Evolutionary conservation across 2,113 vertebrate species (phyloP), one percentile per base, ranked within the genome.

Genomic region (Potamarius usumacintae): DNA sequence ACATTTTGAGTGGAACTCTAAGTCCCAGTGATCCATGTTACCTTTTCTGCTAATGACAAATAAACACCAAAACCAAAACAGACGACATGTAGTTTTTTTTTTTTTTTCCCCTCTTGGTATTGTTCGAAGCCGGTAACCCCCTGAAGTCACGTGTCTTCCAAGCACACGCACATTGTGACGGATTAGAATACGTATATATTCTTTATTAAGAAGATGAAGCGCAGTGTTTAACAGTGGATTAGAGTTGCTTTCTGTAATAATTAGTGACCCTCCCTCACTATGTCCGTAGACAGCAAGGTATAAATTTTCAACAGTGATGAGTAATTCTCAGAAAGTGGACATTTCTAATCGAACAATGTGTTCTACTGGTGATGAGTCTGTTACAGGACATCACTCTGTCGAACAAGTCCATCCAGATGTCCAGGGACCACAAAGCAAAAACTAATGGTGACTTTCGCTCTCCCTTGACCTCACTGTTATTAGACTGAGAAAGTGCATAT

Each of bases 401-500:
- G 77, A 86, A 90, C 83, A 80, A 84, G 20, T 87, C 82, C 69
- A 30, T 30, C 69, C n/a, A 30, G 65, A 15, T 52, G 55, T 86
- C 65, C 79, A 82, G n/a, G 82, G 42, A 83, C 88, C 92, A 89
- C 89, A 88, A 88, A 88, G 87, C 87, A 42, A 91, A 92, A 88
- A 87, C 80, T 90, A 86, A 91, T 91, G 79, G 88, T 90, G 86
- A 77, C 86, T 89, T 89, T 89, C 87, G 90, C 89, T 93, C 83
- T 88, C 89, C 83, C 85, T 91, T 88, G 91, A 90, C 91, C 92
- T 94, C 93, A 93, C 82, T 90, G 91, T 92, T 93, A 94, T 94
- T 94, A 94, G 88, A 91, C 90, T 42, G 42, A 42, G 42, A 42
- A 42, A 42, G 42, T 42, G 42, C 42, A 42, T 42, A 42, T 42